Conservation (phyloP, 2,888 invertebrate species). For the Baccha elongata region DNA sequence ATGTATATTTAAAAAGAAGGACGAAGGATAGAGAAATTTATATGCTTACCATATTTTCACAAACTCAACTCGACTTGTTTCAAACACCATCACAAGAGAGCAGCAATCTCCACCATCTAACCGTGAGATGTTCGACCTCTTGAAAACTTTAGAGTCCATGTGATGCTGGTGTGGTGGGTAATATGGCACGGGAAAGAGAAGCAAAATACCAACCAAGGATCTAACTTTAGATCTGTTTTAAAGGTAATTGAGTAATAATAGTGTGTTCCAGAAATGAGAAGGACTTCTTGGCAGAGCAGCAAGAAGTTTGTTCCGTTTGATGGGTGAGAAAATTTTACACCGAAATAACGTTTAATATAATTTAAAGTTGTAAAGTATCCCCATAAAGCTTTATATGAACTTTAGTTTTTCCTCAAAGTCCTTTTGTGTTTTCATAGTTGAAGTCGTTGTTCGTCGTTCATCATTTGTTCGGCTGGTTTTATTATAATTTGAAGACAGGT, state of each 20-base stretch:
- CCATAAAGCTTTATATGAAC: conserved; percentile 45
- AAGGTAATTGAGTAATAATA: conserved; percentile 74
- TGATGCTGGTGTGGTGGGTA: conserved; percentile 10
- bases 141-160: conserved; percentile 35
- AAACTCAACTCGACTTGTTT: conserved; percentile 6
- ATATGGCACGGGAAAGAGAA: not conserved
- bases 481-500: conserved; percentile 50
- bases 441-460: not conserved
- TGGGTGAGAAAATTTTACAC: conserved; percentile 67
- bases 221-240: conserved; percentile 72
- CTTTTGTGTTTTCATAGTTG: not conserved
- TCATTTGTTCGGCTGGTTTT: not conserved
- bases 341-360: conserved; percentile 71
- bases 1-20: conserved; percentile 5
- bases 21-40: conserved; percentile 63
- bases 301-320: conserved; percentile 28
- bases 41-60: conserved; percentile 65
- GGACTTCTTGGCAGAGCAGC: not conserved
- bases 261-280: conserved; percentile 31
- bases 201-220: conserved; percentile 48
- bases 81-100: too few species aligned
- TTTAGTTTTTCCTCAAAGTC: conserved; percentile 22
- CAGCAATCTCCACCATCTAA: conserved; percentile 4
- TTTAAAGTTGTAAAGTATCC: conserved; percentile 65
- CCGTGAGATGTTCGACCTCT: conserved; percentile 33